Conservation (phyloP, 2,888 invertebrate genomes). For the Ophioninae sp. region DNA sequence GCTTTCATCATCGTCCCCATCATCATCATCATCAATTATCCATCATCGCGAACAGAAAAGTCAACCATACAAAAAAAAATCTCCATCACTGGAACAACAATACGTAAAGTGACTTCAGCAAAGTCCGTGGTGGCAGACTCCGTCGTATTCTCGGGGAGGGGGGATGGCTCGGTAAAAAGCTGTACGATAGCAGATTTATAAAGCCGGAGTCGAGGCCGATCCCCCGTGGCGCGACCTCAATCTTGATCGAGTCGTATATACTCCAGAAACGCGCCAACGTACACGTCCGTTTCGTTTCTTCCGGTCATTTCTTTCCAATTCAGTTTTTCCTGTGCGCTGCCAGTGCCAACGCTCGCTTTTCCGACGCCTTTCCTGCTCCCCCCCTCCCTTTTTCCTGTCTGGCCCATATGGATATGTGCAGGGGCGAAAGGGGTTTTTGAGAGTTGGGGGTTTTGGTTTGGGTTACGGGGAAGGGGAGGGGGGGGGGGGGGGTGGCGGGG, state of each 20-base stretch:
- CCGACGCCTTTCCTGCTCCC: constrained; percentile 1
- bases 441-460: no score
- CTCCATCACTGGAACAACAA: neutral
- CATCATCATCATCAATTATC: neutral
- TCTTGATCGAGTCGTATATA: constrained; percentile 43
- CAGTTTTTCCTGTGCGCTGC: constrained; percentile 36
- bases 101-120: neutral
- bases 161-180: neutral
- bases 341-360: constrained; percentile 14
- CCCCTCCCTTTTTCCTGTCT: neutral
- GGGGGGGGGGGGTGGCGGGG: constrained; percentile 19
- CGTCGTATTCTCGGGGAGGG: neutral
- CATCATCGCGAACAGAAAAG: neutral
- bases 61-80: neutral
- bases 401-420: neutral
- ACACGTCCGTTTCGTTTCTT: constrained; percentile 58
- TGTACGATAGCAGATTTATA: constrained; percentile 31
- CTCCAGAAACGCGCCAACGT: constrained; percentile 40
- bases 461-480: neutral
- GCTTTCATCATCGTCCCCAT: no score
- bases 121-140: no score
- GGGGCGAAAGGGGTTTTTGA: neutral
- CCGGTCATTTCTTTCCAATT: constrained; percentile 57
- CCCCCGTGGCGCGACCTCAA: constrained; percentile 36
- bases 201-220: constrained; percentile 11